Base-by-base conservation (phyloP, 2,797 vertebrate genomes). In the Phataginus tetradactyla region DNA sequence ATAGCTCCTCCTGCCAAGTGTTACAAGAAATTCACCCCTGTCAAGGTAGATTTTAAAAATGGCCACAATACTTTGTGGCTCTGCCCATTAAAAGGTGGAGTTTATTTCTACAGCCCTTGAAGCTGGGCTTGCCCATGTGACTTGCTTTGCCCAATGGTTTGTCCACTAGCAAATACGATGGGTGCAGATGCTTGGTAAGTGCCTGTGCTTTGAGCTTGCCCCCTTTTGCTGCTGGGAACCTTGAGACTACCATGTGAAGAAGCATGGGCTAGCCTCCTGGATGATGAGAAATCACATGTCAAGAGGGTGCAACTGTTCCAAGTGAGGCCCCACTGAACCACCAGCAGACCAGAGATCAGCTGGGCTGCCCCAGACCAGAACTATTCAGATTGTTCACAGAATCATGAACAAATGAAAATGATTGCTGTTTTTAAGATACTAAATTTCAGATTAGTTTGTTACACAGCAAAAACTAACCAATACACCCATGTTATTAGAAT, bases 21-120 rank as follows among this genome's bases (percentile, higher is more conserved):
- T 87, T 81, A 95, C 6, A 85, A 85, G 94, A 90, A 86, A 94
- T 45, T 78, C 49, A 85, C 18, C 92, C 27, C 53, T 95, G 53
- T 77, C 84, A 10, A 42, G 39, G 69, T 4, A 93, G 72, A 68
- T 0, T 39, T 29, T 34, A 51, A 90, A 90, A 86, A 59, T 18
- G 20, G 27, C 10, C 63, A 78, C 66, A 42, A 32, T 69, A 45
- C 83, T 91, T 66, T 66, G 34, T 13, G 12, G 55, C 20, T 51
- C 32, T 29, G 79, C 29, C 37, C 57, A 66, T 27, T 23, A 86
- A 80, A 32, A 39, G 34, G 57, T 61, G 45, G 66, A 37, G 9
- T 77, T 80, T 78, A 57, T 89, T 59, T 86, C 55, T 49, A 29
- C 5, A 78, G 27, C 32, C 9, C n/a, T 91, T 63, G 74, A 61